Evolutionary conservation across 1,140 invertebrate genomes (phyloP).

Genomic region (Hesperophylax magnus): DNA sequence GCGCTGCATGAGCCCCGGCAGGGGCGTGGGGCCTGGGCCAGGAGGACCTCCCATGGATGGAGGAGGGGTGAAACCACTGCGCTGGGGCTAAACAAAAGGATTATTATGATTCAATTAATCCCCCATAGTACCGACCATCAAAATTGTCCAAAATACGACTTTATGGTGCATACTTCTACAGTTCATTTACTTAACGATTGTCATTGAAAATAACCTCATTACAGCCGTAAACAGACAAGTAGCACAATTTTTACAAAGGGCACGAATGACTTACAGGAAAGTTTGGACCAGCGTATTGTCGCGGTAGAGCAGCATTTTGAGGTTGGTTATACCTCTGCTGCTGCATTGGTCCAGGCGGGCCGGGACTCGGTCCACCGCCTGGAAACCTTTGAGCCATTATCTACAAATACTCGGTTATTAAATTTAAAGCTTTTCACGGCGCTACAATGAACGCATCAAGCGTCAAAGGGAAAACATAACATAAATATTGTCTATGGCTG

Average conservation of each 20-base stretch:
- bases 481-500: neutral
- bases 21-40: constrained; percentile 33
- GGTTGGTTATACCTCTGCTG: constrained; percentile 73
- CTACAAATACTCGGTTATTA: neutral
- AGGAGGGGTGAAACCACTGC: constrained; percentile 60
- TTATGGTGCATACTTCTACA: neutral
- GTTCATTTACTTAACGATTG: neutral
- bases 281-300: constrained; percentile 74
- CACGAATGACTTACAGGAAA: constrained; percentile 71
- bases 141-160: too few species aligned
- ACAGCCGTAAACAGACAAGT: neutral
- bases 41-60: constrained; percentile 42
- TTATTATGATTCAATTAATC: too few species aligned
- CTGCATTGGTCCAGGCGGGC: constrained; percentile 71
- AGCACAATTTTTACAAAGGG: too few species aligned
- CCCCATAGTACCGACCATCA: too few species aligned
- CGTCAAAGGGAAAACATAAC: too few species aligned
- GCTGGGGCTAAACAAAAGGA: constrained; percentile 55
- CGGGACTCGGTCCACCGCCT: constrained; percentile 70
- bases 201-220: neutral
- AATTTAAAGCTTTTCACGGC: neutral
- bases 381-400: constrained; percentile 77
- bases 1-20: constrained; percentile 71
- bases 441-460: neutral
- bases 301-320: constrained; percentile 68